Conservation (phyloP, 2,888 invertebrate genomes). For the Eristalinus sepulchralis region DNA sequence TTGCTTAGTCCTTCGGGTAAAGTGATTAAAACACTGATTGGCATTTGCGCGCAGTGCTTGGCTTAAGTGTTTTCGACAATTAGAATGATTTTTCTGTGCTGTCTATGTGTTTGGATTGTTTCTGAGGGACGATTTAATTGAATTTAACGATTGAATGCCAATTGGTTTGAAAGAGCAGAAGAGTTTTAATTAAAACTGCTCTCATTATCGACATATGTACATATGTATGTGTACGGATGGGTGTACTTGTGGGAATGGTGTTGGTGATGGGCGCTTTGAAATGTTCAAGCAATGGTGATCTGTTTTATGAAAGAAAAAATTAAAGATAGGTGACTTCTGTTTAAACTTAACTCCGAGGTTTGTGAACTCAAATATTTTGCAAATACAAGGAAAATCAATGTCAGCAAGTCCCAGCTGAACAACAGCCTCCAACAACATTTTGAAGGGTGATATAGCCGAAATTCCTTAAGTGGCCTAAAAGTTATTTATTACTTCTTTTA, state of each 20-base stretch:
- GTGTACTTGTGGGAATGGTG: neutral
- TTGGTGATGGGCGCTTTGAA: neutral
- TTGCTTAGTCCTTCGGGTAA: slow-evolving; percentile 33
- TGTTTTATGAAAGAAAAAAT: too few relatives aligned
- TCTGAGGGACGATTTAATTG: neutral
- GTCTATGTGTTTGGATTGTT: slow-evolving; percentile 5
- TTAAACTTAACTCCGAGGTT: too few relatives aligned
- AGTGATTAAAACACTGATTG: slow-evolving; percentile 55
- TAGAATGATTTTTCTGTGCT: slow-evolving; percentile 29
- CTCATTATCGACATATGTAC: neutral
- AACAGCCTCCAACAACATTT: too few relatives aligned
- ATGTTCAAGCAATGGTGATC: too few relatives aligned
- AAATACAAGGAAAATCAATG: too few relatives aligned
- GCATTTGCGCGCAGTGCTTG: slow-evolving; percentile 46
- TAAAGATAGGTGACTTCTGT: too few relatives aligned
- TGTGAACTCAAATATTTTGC: too few relatives aligned
- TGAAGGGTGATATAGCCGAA: too few relatives aligned
- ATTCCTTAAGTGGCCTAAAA: too few relatives aligned
- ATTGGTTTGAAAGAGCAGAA: slow-evolving; percentile 1
- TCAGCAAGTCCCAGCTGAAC: too few relatives aligned
- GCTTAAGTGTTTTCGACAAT: slow-evolving; percentile 45
- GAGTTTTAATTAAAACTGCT: neutral
- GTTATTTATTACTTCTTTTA: too few relatives aligned
- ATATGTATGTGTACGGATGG: too few relatives aligned
- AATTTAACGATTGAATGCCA: slow-evolving; percentile 19